Base-by-base conservation (phyloP, 2,797 vertebrate genomes). In the Manis crassicaudata region DNA sequence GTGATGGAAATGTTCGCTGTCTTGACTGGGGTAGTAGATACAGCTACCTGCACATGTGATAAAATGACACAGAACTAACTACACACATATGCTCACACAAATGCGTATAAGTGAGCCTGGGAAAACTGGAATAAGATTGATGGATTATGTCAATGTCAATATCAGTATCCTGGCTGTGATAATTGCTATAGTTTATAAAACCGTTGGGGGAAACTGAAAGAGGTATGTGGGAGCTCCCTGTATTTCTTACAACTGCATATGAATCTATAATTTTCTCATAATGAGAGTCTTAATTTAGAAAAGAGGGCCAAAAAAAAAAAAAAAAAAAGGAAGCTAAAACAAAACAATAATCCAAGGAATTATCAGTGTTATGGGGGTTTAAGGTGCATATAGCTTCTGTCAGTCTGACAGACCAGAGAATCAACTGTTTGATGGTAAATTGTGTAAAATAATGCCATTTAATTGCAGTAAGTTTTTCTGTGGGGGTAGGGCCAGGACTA, bases 261-360 rank as follows among this genome's bases (percentile, higher is more conserved):
- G 23, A 76, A 80, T 60, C 14, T 90, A 60, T 11, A 86, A 67
- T 58, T 65, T 63, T 83, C 29, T 90, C 25, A 81, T 87, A 89
- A 79, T 50, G 56, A 54, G 76, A 88, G 35, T 18, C 10, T 86
- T 62, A 52, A 70, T 89, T 86, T 86, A 76, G 21, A 67, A 91
- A 84, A 35, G 20, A 32, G 18, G 32, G 3, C 2, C 54, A 12
- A 86, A 17, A 40, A 40, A 12, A 40, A 12, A 86, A 17, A 40
- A 40, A 12, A 40, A 0, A 23, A 10, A 20, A 7, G 25, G 25
- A 67, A 11, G 37, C 7, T 16, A 0, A 32, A 32, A 67, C 6
- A 46, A 76, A 77, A 20, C 18, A 54, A 46, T 70, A 43, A 23
- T 25, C 12, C 25, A 63, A 21, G 27, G 29, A 87, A 94, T 50